Evolutionary conservation across 2,888 invertebrate species (phyloP).

Genomic region (Calameuta filiformis): DNA sequence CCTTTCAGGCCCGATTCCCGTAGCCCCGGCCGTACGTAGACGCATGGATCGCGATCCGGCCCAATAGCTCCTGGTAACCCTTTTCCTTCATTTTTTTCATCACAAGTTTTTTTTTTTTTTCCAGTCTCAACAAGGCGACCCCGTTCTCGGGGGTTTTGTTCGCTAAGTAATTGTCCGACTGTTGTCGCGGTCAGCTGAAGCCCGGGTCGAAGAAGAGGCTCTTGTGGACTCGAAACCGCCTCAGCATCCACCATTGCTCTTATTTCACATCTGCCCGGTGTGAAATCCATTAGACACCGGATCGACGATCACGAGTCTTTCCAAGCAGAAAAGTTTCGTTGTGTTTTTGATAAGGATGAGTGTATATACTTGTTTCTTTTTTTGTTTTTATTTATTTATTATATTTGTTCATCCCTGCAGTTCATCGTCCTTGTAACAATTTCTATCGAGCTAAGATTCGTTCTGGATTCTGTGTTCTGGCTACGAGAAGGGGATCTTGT

Average conservation of each 20-base stretch:
- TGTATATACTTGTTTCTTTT: no score
- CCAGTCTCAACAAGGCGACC: background rate
- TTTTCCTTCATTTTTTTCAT: slow-evolving; percentile 7
- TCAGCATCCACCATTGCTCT: slow-evolving; percentile 19
- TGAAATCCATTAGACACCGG: slow-evolving; percentile 46
- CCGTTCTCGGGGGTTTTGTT: slow-evolving; percentile 39
- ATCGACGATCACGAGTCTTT: no score
- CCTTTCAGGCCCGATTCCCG: slow-evolving; percentile 25
- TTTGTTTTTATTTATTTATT: no score
- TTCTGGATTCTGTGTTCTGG: no score
- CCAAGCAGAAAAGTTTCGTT: no score
- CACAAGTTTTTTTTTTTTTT: background rate
- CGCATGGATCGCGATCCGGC: no score
- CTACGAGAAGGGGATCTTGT: background rate
- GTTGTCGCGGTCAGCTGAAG: slow-evolving; percentile 27
- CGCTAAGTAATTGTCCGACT: slow-evolving; percentile 45
- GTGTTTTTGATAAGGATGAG: no score
- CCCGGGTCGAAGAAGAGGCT: slow-evolving; percentile 12
- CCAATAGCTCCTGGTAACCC: background rate
- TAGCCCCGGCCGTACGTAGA: background rate
- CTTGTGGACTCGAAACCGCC: slow-evolving; percentile 24
- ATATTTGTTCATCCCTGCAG: no score
- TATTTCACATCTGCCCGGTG: slow-evolving; percentile 29
- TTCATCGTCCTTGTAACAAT: no score
- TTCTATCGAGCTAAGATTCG: no score